Conservation (phyloP, 2,888 invertebrate species). For the Pollenia amentaria region DNA sequence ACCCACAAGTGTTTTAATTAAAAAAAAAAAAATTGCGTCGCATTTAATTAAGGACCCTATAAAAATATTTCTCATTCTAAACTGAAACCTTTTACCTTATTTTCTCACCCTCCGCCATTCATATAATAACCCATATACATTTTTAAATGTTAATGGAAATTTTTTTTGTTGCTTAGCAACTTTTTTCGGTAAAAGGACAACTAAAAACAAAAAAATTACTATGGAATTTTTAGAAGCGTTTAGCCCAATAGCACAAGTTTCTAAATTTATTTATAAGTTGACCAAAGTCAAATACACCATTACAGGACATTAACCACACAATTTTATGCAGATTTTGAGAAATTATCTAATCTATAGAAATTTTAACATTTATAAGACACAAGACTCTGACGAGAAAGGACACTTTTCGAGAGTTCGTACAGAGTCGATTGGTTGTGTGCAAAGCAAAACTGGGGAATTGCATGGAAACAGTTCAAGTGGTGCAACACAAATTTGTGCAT, state of each 20-base stretch:
- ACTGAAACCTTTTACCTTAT: not conserved
- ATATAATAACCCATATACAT: slow-evolving; percentile 26
- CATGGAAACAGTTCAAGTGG: slow-evolving; percentile 86
- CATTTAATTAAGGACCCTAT: too few relatives aligned
- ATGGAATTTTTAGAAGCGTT: slow-evolving; percentile 3
- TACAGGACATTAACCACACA: slow-evolving; percentile 19
- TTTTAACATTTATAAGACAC: slow-evolving; percentile 55
- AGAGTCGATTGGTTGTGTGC: slow-evolving; percentile 25
- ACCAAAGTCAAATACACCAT: slow-evolving; percentile 40
- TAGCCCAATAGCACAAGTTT: slow-evolving; percentile 16
- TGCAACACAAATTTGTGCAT: slow-evolving; percentile 84
- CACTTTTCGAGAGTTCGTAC: slow-evolving; percentile 48
- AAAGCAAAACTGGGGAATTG: slow-evolving; percentile 87
- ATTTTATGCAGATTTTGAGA: slow-evolving; percentile 1
- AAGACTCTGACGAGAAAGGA: slow-evolving; percentile 40
- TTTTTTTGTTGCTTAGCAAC: slow-evolving; percentile 64
- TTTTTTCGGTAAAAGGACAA: slow-evolving; percentile 32
- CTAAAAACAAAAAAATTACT: slow-evolving; percentile 42
- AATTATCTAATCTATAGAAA: not conserved
- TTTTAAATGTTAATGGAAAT: slow-evolving; percentile 26
- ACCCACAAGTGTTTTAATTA: too few relatives aligned
- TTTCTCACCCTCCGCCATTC: too few relatives aligned
- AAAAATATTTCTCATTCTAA: not conserved
- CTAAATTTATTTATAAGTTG: slow-evolving; percentile 41
- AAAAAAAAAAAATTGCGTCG: too few relatives aligned